Conservation (phyloP, 2,888 invertebrate species). For the Ornithoptera alexandrae region DNA sequence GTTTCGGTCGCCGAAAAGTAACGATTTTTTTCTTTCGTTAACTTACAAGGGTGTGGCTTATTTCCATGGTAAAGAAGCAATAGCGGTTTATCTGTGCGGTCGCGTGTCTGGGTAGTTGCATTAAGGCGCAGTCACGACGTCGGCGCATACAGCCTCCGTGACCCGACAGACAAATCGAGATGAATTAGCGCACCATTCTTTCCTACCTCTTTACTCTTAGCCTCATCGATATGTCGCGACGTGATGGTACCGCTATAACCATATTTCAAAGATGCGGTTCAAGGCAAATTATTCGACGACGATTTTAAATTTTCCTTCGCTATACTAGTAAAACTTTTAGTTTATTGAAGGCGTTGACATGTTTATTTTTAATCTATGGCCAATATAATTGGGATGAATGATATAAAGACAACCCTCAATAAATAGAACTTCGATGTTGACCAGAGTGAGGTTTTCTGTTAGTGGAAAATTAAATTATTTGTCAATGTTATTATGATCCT, state of each 20-base stretch:
- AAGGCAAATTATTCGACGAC: not conserved
- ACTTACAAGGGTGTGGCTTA: not conserved
- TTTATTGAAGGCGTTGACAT: too few relatives aligned
- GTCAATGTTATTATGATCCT: too few relatives aligned
- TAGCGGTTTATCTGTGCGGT: slow-evolving; percentile 39
- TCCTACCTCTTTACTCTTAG: slow-evolving; percentile 42
- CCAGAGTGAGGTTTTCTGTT: too few relatives aligned
- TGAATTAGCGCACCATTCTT: slow-evolving; percentile 68
- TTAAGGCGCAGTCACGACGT: slow-evolving; percentile 59
- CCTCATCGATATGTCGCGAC: slow-evolving; percentile 44
- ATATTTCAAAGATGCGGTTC: slow-evolving; percentile 46
- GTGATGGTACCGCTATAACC: slow-evolving; percentile 46
- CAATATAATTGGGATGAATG: too few relatives aligned
- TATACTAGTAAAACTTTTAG: too few relatives aligned
- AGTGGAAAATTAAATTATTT: too few relatives aligned
- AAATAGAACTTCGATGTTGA: too few relatives aligned
- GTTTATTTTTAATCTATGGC: too few relatives aligned
- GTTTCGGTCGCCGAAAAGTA: too few relatives aligned
- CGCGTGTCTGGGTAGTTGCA: slow-evolving; percentile 40
- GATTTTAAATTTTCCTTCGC: not conserved
- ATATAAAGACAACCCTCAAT: too few relatives aligned
- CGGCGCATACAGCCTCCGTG: slow-evolving; percentile 52
- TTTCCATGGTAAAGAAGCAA: not conserved
- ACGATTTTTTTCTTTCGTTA: not conserved
- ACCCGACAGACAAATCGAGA: slow-evolving; percentile 75